Evolutionary conservation across 2,888 invertebrate species (phyloP), one percentile per base, ranked within the genome.

Genomic region (Heliconius ethilla): DNA sequence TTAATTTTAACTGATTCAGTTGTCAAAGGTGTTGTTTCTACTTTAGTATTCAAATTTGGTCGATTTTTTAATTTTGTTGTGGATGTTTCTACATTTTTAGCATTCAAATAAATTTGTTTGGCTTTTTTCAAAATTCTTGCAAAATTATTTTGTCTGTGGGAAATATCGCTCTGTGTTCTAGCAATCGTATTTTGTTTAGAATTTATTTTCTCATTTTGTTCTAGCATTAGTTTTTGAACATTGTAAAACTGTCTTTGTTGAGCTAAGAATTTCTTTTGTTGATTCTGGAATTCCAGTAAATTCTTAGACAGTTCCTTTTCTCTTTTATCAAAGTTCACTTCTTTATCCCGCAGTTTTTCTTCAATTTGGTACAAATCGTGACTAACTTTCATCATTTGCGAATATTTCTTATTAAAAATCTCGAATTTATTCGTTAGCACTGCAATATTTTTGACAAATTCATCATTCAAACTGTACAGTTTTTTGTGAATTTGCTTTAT

Each of bases 141-240:
- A 22, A 94, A 92, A 73, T 90, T 89, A 63, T 91, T 91, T 78
- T 94, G 94, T 75, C 89, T 88, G n/a, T 89, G 87, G 0, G 93
- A 91, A 81, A 94, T 93, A 79, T 92, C 91, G 62, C 87, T 90
- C 80, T 94, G 94, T 0, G 91, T 90, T 83, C 91, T 92, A 0
- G 91, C 89, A 78, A 94, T 94, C 1, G 87, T 45, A 70, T 87
- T 90, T 72, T 94, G 94, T 80, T 91, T 93, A 1, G 83, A 66
- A 63, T 90, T 93, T 3, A 94, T 91, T 76, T 91, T 92, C 75
- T 93, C 92, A 13, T 93, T 94, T 77, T 94, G 93, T 1, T 88
- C 86, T 3, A 94, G 76, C 88, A 94, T 90, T 1, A 91, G 63
- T 80, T 91, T 92, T 63, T 94, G 94, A 73, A 93, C 87, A 9